Evolutionary conservation across 2,113 vertebrate genomes (phyloP), one percentile per base, ranked within the genome.

Genomic region (Larimichthys crocea): DNA sequence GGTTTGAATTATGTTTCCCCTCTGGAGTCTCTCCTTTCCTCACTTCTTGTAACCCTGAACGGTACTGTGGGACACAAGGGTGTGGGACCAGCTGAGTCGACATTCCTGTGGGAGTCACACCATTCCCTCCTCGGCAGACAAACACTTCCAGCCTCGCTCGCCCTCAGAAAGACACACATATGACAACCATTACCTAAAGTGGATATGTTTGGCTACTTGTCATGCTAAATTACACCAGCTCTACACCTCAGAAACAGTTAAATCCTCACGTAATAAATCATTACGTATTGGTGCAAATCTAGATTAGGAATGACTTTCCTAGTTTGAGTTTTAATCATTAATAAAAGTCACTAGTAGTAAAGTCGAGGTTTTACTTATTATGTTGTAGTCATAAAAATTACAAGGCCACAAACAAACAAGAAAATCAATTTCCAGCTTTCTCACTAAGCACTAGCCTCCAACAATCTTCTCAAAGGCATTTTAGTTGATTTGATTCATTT

Each of bases 101-200:
- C 93, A 93, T 94, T 94, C 92, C 90, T 93, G 93, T 74, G 91
- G 92, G 86, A 86, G 64, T 64, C 71, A 4, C 83, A 76, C 74
- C 42, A 75, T 86, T 90, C 84, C 84, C 87, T 78, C 48, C 69
- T 83, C 71, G 10, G 79, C 62, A 57, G 83, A 84, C 67, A 83
- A 86, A 85, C 80, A 55, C 85, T 84, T 81, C 74, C 22, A 64
- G 65, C 74, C 75, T 71, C 2, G 7, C 56, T 29, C 31, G 49
- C 78, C 85, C 74, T 53, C 73, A 84, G 53, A 83, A 66, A 74
- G 71, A 92, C 15, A 80, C 84, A 83, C 93, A 94, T 87, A 65
- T 91, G 94, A 93, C 83, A 86, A 76, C 68, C 80, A 93, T 94
- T 93, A 94, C 83, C 71, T 76, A 82, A 83, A 91, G 86, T 88